phyloP scores from a whole-genome alignment of 2,113 vertebrate species.

The Rana temporaria region DNA sequence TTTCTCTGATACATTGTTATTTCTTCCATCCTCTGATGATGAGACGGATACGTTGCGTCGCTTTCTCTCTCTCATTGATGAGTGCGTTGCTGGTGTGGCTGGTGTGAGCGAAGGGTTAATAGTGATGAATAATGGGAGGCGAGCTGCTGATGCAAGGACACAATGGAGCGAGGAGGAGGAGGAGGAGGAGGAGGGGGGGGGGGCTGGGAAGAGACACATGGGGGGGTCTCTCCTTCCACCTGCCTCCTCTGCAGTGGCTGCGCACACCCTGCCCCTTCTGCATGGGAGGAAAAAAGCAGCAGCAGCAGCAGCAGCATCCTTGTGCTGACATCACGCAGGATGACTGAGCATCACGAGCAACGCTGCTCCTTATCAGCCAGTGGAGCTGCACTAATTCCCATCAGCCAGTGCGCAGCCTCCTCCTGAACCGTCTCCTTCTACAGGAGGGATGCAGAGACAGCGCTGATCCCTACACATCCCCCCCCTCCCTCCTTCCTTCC shows the following conservation, averaged over 20 bases:
- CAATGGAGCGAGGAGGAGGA: neutral
- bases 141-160: no score
- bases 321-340: conserved; percentile 79
- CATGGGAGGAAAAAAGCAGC: no score
- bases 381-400: conserved; percentile 42
- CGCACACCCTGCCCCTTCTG: conserved; percentile 30
- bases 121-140: no score
- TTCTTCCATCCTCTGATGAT: no score
- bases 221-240: neutral
- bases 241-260: conserved; percentile 9
- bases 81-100: no score
- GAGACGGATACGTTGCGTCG: no score
- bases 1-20: no score
- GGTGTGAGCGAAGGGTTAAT: no score
- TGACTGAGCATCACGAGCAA: conserved; percentile 63
- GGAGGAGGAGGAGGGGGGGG: no score
- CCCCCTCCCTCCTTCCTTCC: no score
- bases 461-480: neutral
- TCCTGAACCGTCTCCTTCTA: neutral
- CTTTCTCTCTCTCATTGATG: no score
- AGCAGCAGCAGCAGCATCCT: conserved; percentile 6
- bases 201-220: neutral
- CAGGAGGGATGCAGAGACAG: conserved; percentile 8
- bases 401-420: conserved; percentile 36
- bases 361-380: conserved; percentile 61